Conservation (phyloP, 1,140 invertebrate species). For the Hylaeus volcanicus region DNA sequence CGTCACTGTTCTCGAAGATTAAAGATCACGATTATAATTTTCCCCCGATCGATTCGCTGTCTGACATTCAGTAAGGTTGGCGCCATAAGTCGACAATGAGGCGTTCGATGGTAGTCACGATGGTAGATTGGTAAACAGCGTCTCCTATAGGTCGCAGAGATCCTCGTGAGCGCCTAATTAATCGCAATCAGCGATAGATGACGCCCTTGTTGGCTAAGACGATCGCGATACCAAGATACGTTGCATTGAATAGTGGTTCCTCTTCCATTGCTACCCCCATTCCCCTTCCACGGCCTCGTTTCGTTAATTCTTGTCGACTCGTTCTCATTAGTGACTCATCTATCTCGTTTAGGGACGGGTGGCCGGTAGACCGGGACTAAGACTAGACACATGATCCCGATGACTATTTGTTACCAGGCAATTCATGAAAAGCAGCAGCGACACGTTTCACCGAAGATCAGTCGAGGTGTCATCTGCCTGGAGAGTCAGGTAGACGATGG, state of each 20-base stretch:
- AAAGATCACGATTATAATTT: not conserved
- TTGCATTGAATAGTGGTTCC: conserved; percentile 30
- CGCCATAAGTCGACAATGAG: not conserved
- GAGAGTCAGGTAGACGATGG: conserved; percentile 57
- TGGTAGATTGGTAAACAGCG: conserved; percentile 23
- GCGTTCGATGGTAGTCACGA: not conserved
- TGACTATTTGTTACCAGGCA: conserved; percentile 27
- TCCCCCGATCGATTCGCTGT: no score
- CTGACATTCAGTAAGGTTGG: no score
- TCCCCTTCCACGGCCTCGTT: conserved; percentile 16
- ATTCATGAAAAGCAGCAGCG: not conserved
- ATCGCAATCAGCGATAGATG: conserved; percentile 59
- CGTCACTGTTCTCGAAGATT: not conserved
- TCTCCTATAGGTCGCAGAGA: conserved; percentile 13
- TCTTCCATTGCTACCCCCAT: not conserved
- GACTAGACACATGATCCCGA: conserved; percentile 17
- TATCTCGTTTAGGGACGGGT: conserved; percentile 36
- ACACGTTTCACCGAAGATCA: conserved; percentile 9
- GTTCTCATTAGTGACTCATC: conserved; percentile 71
- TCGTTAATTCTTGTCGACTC: conserved; percentile 34
- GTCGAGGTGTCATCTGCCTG: conserved; percentile 44
- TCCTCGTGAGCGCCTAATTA: conserved; percentile 52
- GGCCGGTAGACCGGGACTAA: conserved; percentile 22
- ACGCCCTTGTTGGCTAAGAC: conserved; percentile 44
- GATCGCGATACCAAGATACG: conserved; percentile 61